These are phyloP conservation scores for Hiodon alosoides DNA, from an alignment of 2,113 vertebrate genomes.

Conservation along the genomic window DNA sequence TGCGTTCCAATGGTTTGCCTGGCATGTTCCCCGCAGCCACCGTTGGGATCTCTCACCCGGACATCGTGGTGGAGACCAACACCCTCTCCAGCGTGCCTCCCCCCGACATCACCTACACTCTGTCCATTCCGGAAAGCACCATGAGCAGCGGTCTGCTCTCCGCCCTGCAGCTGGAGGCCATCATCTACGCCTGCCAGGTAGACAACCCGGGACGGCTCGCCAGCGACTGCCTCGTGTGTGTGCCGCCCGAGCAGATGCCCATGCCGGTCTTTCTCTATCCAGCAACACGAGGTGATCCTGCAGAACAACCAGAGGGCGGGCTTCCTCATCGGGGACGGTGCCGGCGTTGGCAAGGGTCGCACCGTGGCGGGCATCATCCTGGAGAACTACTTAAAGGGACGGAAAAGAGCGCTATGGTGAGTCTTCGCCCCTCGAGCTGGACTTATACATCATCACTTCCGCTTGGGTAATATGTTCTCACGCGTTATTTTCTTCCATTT, in stretches of 20 bases:
- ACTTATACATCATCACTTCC: neutral
- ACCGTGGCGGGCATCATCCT: slow-evolving; percentile 92
- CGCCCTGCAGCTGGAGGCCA: slow-evolving; percentile 92
- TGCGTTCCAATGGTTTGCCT: slow-evolving; percentile 1
- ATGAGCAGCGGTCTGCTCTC: slow-evolving; percentile 73
- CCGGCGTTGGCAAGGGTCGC: slow-evolving; percentile 91
- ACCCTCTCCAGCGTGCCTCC: slow-evolving; percentile 94
- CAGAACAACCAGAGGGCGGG: slow-evolving; percentile 88
- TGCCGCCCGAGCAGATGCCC: neutral
- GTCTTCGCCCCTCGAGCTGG: neutral
- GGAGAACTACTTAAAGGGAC: slow-evolving; percentile 83
- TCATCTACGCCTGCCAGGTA: slow-evolving; percentile 96
- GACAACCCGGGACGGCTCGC: neutral
- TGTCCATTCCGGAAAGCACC: slow-evolving; percentile 68
- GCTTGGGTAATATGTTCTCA: slow-evolving; percentile 8
- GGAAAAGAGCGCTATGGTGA: slow-evolving; percentile 92
- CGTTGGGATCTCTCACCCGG: slow-evolving; percentile 89
- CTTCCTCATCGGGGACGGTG: slow-evolving; percentile 92
- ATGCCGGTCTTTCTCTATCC: slow-evolving; percentile 15
- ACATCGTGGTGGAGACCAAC: slow-evolving; percentile 95
- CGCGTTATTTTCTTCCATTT: neutral
- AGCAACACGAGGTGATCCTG: slow-evolving; percentile 96
- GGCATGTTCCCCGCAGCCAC: slow-evolving; percentile 65
- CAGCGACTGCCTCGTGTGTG: neutral
- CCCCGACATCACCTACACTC: slow-evolving; percentile 85